Conservation (phyloP, 2,113 vertebrate genomes). For the Turdus rufiventris region DNA sequence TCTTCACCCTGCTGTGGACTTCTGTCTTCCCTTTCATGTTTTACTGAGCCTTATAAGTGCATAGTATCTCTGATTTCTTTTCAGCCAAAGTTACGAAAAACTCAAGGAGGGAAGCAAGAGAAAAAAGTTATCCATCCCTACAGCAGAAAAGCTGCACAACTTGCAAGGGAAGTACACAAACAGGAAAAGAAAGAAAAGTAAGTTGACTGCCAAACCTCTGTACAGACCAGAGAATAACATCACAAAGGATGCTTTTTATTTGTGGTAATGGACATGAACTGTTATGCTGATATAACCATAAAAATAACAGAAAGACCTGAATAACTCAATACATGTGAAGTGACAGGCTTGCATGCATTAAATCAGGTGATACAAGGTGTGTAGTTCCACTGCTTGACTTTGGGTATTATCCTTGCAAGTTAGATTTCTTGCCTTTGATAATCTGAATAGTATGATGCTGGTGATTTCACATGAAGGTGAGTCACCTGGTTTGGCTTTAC, state of each 20-base stretch:
- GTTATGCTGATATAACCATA: neutral
- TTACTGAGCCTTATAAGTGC: neutral
- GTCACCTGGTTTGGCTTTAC: neutral
- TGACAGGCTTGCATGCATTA: neutral
- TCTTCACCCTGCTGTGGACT: neutral
- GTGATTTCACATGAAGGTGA: neutral
- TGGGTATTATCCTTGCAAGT: neutral
- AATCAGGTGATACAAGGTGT: neutral
- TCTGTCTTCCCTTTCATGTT: neutral
- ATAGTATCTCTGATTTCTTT: constrained; percentile 26
- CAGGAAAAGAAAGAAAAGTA: constrained; percentile 86
- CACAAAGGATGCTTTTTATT: neutral
- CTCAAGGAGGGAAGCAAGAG: constrained; percentile 73
- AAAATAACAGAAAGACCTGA: neutral
- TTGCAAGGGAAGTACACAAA: constrained; percentile 81
- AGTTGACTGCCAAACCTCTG: constrained; percentile 13
- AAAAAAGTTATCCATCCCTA: constrained; percentile 89
- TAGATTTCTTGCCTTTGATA: neutral
- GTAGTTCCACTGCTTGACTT: neutral
- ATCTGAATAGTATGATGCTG: neutral
- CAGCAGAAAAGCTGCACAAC: constrained; percentile 91
- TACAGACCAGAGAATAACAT: neutral
- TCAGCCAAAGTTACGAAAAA: constrained; percentile 86
- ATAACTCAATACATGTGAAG: neutral
- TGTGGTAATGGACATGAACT: neutral